Evolutionary conservation across 2,797 vertebrate genomes (phyloP), one percentile per base, ranked within the genome.

Genomic region (Tenualosa thibaudeaui): DNA sequence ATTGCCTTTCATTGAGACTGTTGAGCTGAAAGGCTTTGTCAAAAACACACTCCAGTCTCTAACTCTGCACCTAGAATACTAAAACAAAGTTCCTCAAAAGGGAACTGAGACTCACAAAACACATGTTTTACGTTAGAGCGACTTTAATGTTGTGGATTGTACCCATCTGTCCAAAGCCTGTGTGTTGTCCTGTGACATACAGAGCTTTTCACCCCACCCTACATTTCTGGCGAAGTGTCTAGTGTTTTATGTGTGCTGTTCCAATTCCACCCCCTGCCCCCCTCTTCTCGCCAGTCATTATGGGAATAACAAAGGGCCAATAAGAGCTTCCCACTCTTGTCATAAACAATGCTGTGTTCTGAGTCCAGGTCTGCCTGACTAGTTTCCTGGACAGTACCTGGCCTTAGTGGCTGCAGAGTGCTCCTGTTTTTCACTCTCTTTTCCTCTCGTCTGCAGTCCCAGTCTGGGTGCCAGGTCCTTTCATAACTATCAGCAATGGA

Each of bases 401-500:
- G 68, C 84, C 71, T 71, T 46, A 50, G 62, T 84, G 83, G 65
- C 87, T 85, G 75, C 2, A 50, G 54, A 81, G 56, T 49, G 49
- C 60, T 86, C 43, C 81, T 86, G 85, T 89, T 89, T 88, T 89
- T 85, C 86, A 53, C 12, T 50, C 86, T 85, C 85, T 83, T 86
- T 85, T 62, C 43, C 17, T 54, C 84, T 62, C 78, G 81, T 62
- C 37, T 87, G 84, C 91, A 91, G 90, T 90, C 92, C 86, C 87
- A 90, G 81, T 81, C 75, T 40, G 40, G 81, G 54, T 31, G 43
- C 50, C 89, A 0, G 85, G 54, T 83, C 85, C 49, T 75, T 82
- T 78, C 71, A 49, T 88, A 83, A 82, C 88, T 85, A 46, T 84
- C 87, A 86, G 83, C 81, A 92, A 93, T 86, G 88, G 93, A 93